Evolutionary conservation across 1,140 invertebrate species (phyloP), one percentile per base, ranked within the genome.

Genomic region (Belonocnema kinseyi): DNA sequence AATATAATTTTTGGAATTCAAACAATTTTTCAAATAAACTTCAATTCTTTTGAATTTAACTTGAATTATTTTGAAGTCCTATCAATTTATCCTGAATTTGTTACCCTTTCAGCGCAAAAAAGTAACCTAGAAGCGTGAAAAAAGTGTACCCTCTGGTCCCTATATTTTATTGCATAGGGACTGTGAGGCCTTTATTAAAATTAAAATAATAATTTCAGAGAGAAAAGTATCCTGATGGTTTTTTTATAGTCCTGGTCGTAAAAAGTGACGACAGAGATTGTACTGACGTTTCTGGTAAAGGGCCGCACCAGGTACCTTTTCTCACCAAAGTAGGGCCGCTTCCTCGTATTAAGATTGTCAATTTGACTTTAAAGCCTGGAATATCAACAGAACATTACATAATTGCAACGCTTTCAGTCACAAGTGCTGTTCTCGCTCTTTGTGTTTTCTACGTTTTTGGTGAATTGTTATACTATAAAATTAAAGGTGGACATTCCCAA

Each of bases 231-330:
- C 94, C 94, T 1, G 80, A 92, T 58, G 95, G 96, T 11, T 96
- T 97, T 88, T 97, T 95, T 89, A 93, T 97, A 58, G 95, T 97
- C 1, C 93, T 97, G 82, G 95, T 97, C 17, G 94, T 96, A 73
- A 95, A 97, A 90, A 93, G 94, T 0, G 94, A 95, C 73, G 95
- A 97, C 83, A 92, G 90, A 1, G 94, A 94, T 75, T 97, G 97
- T 85, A 92, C 91, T 58, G 93, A 92, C 21, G 79, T 85, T 13
- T 82, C 85, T 14, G 81, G 72, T 77, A 85, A 77, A 33, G 21
- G 33, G 11, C 21, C 56, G 33, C 21, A 26, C 11, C 21, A 61
- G 19, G 33, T 33, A 33, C 26, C 26, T 2, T 26, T 14, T 61
- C 21, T 61, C 33, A 33, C 33, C 56, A 61, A 26, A 54, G 16